These are phyloP conservation scores for Corythaixoides concolor DNA, from an alignment of 2,113 vertebrate species.

Conservation along the genomic window DNA sequence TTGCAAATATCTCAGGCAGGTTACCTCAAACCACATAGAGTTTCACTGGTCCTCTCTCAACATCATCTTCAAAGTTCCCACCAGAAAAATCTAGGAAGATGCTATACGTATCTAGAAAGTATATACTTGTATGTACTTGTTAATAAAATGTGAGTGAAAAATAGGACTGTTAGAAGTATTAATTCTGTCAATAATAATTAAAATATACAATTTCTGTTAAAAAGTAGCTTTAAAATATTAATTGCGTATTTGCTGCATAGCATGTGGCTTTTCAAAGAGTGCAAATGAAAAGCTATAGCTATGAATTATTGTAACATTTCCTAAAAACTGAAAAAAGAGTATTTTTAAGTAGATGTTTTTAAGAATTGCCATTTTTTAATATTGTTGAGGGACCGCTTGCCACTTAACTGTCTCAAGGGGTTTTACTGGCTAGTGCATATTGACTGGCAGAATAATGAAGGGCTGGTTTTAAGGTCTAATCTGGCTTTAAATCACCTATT, in stretches of 20 bases:
- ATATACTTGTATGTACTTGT: background rate
- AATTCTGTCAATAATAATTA: background rate
- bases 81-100: background rate
- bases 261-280: background rate
- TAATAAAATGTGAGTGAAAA: background rate
- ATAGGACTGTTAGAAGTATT: background rate
- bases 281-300: background rate
- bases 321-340: background rate
- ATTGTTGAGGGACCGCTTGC: background rate
- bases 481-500: background rate
- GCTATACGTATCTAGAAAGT: background rate
- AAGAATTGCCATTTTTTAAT: background rate
- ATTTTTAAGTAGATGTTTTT: background rate
- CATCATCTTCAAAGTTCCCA: background rate
- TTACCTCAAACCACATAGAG: background rate
- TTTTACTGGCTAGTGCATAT: background rate
- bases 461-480: background rate
- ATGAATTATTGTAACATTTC: background rate
- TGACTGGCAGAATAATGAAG: background rate
- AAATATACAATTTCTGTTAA: background rate
- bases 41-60: background rate
- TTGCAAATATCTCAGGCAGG: background rate
- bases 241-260: background rate
- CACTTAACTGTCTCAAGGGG: background rate
- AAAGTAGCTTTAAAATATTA: background rate